Conservation (phyloP, 2,797 vertebrate genomes). For the Lutjanus argentimaculatus region DNA sequence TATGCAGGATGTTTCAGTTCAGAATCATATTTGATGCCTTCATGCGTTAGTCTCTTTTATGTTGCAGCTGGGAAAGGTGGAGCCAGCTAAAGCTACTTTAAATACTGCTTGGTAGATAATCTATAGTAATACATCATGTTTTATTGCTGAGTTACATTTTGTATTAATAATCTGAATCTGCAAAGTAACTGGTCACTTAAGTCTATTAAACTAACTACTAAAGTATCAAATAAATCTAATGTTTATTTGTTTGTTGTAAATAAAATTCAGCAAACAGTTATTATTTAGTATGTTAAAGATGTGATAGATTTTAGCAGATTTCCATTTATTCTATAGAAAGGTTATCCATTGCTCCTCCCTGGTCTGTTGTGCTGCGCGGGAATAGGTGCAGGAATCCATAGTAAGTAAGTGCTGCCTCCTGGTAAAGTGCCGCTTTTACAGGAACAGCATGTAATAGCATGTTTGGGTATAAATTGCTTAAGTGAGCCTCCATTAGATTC, state of each 20-base stretch:
- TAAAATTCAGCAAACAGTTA: background rate
- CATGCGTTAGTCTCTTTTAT: too few species aligned
- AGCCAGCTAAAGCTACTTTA: too few species aligned
- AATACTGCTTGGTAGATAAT: too few species aligned
- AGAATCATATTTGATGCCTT: too few species aligned
- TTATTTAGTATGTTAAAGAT: background rate
- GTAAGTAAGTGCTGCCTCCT: conserved; percentile 37
- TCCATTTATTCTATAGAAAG: background rate
- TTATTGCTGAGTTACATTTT: too few species aligned
- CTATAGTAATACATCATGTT: too few species aligned
- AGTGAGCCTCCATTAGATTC: conserved; percentile 76
- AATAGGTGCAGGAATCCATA: conserved; percentile 39
- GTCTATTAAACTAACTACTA: too few species aligned
- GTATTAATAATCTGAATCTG: too few species aligned
- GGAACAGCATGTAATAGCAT: conserved; percentile 69
- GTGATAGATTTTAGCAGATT: conserved; percentile 15
- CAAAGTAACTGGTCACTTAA: too few species aligned
- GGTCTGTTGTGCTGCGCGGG: background rate
- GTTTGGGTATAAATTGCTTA: conserved; percentile 72
- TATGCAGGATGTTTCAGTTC: too few species aligned
- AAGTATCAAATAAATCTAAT: too few species aligned
- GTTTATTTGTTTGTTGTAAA: background rate
- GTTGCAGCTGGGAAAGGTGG: too few species aligned
- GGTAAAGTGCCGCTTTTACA: conserved; percentile 63
- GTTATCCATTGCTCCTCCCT: background rate